These are phyloP conservation scores for Charadrius vociferus DNA, from an alignment of 2,113 vertebrate genomes.

Conservation along the genomic window DNA sequence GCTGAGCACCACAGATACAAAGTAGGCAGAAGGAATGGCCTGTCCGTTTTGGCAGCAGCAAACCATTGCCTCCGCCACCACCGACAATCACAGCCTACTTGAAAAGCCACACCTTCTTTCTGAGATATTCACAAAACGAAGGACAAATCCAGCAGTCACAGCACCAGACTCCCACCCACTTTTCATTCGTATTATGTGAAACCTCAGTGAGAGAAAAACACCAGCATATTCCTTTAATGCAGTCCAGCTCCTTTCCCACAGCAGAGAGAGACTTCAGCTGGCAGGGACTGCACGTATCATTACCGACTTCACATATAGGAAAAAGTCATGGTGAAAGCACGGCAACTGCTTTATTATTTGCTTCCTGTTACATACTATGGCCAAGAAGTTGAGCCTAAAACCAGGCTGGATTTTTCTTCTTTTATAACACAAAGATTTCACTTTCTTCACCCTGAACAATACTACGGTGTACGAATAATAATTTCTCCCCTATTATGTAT, in stretches of 20 bases:
- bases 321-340: not conserved
- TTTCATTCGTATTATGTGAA: not conserved
- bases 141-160: not conserved
- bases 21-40: not conserved
- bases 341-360: conserved; percentile 9
- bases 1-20: not conserved
- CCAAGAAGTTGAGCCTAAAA: not conserved
- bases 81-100: not conserved
- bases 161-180: not conserved
- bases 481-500: not conserved
- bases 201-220: not conserved
- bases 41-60: not conserved
- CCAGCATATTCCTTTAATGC: not conserved
- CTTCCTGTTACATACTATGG: not conserved
- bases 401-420: not conserved
- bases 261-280: not conserved
- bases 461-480: not conserved
- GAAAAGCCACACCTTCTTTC: not conserved
- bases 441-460: not conserved
- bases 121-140: not conserved
- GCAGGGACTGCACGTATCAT: not conserved
- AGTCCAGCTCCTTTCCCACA: not conserved
- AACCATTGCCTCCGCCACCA: not conserved
- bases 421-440: not conserved
- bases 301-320: not conserved